Evolutionary conservation across 2,113 vertebrate species (phyloP), one percentile per base, ranked within the genome.

Genomic region (Tamias sibiricus): DNA sequence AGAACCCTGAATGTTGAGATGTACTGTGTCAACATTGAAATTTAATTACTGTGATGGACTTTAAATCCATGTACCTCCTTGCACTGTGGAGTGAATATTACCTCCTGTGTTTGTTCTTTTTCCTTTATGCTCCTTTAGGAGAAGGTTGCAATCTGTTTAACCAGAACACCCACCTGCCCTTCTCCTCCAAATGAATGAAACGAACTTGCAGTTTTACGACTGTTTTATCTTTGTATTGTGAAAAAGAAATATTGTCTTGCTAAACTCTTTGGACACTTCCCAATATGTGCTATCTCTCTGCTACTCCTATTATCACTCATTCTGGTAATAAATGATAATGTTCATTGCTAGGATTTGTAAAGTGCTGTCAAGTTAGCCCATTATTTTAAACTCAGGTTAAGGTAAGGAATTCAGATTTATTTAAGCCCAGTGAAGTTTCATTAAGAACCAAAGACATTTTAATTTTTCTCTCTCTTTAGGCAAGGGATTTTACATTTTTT

Each of bases 321-420:
- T 97, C 66, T 93, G 47, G 72, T 79, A 72, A 84, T 92, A 84
- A 95, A 97, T 62, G 71, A 94, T 77, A 59, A 92, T 94, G 62
- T 68, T 97, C 30, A 68, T 95, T 94, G 91, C 79, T 90, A 91
- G 97, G 91, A 83, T 68, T 66, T 92, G 79, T 98, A 96, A 97
- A 98, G 81, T 24, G 76, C 35, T 97, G 90, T 80, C 66, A 97
- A 89, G 91, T 95, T 97, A 97, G 47, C 68, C 74, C 72, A 35
- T 96, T 84, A 97, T 97, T 98, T 98, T 97, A 90, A 97, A 97
- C 95, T 97, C 1, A 0, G 68, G 87, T 96, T 96, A 98, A 95
- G 74, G 92, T 95, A 90, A 96, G 80, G 28, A 97, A 97, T 97
- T 97, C 77, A 72, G 91, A 94, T 97, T 98, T 97, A 77, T 98